Evolutionary conservation across 1,140 invertebrate species (phyloP), one percentile per base, ranked within the genome.

Genomic region (Myzus persicae): DNA sequence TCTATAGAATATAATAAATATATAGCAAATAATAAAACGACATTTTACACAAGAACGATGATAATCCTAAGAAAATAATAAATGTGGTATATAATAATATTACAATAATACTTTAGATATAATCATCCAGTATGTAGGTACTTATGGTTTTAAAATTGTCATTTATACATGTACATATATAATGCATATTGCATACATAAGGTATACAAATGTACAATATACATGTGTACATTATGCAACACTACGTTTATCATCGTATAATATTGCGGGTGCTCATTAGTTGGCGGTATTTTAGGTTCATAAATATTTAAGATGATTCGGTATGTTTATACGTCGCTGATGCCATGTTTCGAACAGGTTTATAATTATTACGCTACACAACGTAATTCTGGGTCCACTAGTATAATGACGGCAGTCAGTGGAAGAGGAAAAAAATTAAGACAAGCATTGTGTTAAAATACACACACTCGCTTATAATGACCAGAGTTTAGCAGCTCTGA

Each of bases 361-460:
- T 93, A 84, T 93, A 85, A 93, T 93, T 93, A 93, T 93, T 93
- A 84, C 81, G 46, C 81, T 84, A 42, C 46, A 85, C 81, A 84
- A 84, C 81, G 81, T 93, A 93, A 84, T 93, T 54, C 46, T 54
- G 36, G 81, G 81, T 67, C 51, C 26, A 31, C 51, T 42, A 46
- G 88, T 42, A 46, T 54, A 31, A 24, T 59, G 51, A 90, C 46
- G 46, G 44, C 46, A 38, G 87, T 89, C 48, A 87, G 87, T 89
- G 36, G 46, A 89, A 89, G 46, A 89, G 87, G 20, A 67, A 48
- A 76, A 91, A 81, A 91, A 91, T 91, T 81, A 91, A 91, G 90
- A 91, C 67, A 81, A 82, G 67, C 90, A 91, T 91, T 91, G 90
- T 91, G 90, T 91, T 81, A 91, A 91, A 91, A 91, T 42, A 59